Percentiles rank a stretch among this genome's conserved stretches.
phyloP scores from a whole-genome alignment of 2,113 vertebrate genomes.

The Xenopus laevis region DNA sequence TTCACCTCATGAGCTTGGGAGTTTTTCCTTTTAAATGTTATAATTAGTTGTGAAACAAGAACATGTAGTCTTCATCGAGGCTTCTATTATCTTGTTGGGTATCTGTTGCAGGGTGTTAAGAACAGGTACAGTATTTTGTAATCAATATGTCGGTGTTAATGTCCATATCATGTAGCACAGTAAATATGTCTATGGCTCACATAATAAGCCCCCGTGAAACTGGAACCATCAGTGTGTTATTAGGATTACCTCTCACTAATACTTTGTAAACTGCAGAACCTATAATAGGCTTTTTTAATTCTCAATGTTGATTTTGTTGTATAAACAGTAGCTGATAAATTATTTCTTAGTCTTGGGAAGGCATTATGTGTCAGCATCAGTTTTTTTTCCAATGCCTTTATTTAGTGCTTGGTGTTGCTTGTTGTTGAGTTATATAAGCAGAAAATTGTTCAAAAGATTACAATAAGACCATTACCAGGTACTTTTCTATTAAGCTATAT shows the following conservation, averaged over 20 bases:
- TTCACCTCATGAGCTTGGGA: slow-evolving; percentile 49
- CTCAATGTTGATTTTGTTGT: slow-evolving; percentile 41
- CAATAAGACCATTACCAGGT: too few species aligned
- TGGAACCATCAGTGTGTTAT: slow-evolving; percentile 56
- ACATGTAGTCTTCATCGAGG: slow-evolving; percentile 48
- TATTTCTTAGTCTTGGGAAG: slow-evolving; percentile 35
- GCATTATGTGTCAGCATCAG: slow-evolving; percentile 2
- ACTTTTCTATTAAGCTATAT: too few species aligned
- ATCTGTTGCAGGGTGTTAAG: slow-evolving; percentile 62
- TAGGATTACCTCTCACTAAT: slow-evolving; percentile 40
- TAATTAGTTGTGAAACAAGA: slow-evolving; percentile 66
- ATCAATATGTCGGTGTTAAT: slow-evolving; percentile 65
- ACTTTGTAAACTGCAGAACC: slow-evolving; percentile 29
- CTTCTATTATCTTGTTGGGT: slow-evolving; percentile 55
- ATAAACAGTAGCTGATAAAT: slow-evolving; percentile 46
- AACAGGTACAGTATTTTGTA: slow-evolving; percentile 64
- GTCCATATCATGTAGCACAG: slow-evolving; percentile 52
- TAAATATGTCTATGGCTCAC: slow-evolving; percentile 61
- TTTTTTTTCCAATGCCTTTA: not conserved
- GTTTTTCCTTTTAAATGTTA: slow-evolving; percentile 70
- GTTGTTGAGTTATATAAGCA: not conserved
- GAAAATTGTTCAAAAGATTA: not conserved
- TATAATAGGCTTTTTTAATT: slow-evolving; percentile 40
- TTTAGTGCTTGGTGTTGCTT: not conserved
- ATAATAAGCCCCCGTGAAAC: slow-evolving; percentile 57